Evolutionary conservation across 1,140 invertebrate genomes (phyloP).

Genomic region (Drosophila murphyi): DNA sequence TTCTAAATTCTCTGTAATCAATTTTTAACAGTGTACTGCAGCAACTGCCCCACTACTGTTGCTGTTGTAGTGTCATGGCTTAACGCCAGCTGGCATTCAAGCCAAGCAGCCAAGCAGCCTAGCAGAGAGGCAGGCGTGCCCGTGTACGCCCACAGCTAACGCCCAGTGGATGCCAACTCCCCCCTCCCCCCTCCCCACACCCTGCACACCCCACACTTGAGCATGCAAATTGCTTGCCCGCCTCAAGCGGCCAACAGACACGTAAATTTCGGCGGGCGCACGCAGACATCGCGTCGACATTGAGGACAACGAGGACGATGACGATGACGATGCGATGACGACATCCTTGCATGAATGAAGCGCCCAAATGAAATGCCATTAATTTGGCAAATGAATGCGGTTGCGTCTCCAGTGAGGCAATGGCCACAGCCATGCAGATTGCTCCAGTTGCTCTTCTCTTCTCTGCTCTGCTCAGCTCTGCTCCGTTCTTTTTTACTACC

Average conservation of each 20-base stretch:
- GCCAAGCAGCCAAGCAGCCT: slow-evolving; percentile 9
- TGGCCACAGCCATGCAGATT: slow-evolving; percentile 46
- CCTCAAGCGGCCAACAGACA: slow-evolving; percentile 70
- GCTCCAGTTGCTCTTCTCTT: slow-evolving; percentile 26
- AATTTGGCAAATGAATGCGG: slow-evolving; percentile 82
- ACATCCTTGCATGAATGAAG: slow-evolving; percentile 79
- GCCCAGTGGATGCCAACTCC: neutral
- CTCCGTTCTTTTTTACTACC: neutral
- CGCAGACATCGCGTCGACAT: slow-evolving; percentile 44
- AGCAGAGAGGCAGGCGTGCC: slow-evolving; percentile 9
- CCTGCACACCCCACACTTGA: slow-evolving; percentile 13
- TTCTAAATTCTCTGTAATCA: neutral
- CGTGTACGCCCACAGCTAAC: slow-evolving; percentile 28
- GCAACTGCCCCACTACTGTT: neutral
- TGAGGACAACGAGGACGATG: slow-evolving; percentile 27
- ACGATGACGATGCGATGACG: slow-evolving; percentile 37
- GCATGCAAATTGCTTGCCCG: slow-evolving; percentile 58
- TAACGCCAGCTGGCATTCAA: slow-evolving; percentile 63
- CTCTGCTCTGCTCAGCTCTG: neutral
- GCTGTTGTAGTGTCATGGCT: slow-evolving; percentile 47
- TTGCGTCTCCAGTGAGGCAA: slow-evolving; percentile 48
- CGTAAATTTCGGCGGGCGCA: slow-evolving; percentile 68
- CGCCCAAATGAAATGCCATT: slow-evolving; percentile 81
- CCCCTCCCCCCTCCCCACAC: no score
- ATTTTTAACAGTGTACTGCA: neutral